A percentile compares a stretch with the other conserved stretches of the same genome.
phyloP scores from a whole-genome alignment of 2,888 invertebrate species.

The Lymantria monacha region DNA sequence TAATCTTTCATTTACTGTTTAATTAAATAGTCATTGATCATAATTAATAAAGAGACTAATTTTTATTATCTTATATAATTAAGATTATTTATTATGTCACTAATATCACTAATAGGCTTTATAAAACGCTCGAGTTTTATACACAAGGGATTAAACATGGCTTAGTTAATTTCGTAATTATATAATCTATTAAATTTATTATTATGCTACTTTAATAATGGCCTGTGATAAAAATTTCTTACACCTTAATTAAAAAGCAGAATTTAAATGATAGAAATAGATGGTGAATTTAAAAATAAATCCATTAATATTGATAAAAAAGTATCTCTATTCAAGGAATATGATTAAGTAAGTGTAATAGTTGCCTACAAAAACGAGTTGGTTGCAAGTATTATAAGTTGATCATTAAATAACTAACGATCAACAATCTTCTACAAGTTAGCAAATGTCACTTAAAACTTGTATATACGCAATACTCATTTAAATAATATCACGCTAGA shows the following conservation, averaged over 20 bases:
- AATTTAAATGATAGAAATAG: no score
- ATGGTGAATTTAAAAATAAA: not conserved
- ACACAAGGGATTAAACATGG: constrained; percentile 1
- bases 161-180: constrained; percentile 5
- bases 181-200: constrained; percentile 6
- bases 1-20: no score
- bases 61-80: constrained; percentile 5
- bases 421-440: constrained; percentile 3
- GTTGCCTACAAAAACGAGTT: constrained; percentile 1
- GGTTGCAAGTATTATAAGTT: constrained; percentile 4
- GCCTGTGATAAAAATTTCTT: constrained; percentile 9
- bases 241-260: no score
- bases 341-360: not conserved
- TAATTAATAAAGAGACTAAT: no score
- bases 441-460: constrained; percentile 14
- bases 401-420: not conserved
- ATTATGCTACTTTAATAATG: constrained; percentile 1
- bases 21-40: no score
- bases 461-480: constrained; percentile 26
- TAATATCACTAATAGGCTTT: not conserved
- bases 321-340: not conserved
- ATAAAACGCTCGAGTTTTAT: not conserved
- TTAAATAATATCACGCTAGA: constrained; percentile 32
- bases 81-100: constrained; percentile 1
- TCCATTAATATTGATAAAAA: not conserved